Evolutionary conservation across 2,797 vertebrate genomes (phyloP).

Genomic region (Sebastes vulpes): DNA sequence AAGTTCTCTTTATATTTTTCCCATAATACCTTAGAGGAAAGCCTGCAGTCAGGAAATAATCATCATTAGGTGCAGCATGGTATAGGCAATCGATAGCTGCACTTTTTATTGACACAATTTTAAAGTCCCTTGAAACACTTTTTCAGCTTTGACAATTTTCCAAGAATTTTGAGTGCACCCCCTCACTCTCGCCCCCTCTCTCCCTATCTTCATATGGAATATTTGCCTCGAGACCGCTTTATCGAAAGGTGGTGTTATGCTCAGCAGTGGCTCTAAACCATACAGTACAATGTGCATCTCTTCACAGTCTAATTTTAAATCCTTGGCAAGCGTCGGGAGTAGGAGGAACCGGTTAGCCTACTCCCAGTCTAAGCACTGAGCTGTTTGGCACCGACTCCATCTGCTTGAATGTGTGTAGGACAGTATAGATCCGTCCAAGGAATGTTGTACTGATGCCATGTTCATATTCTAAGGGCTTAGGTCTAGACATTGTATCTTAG

Average conservation of each 20-base stretch:
- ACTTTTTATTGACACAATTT: slow-evolving; percentile 70
- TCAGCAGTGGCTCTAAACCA: slow-evolving; percentile 50
- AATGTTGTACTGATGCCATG: slow-evolving; percentile 61
- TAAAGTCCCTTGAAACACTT: slow-evolving; percentile 61
- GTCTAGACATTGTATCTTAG: slow-evolving; percentile 37
- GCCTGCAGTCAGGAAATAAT: slow-evolving; percentile 78
- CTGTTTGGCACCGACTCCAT: slow-evolving; percentile 64
- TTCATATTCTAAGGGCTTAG: slow-evolving; percentile 40
- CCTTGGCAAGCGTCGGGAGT: slow-evolving; percentile 59
- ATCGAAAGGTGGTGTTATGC: slow-evolving; percentile 51
- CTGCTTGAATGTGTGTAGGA: slow-evolving; percentile 63
- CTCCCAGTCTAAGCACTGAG: slow-evolving; percentile 62
- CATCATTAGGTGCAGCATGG: slow-evolving; percentile 61
- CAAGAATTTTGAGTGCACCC: slow-evolving; percentile 22
- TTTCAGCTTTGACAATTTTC: slow-evolving; percentile 45
- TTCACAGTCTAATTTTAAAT: slow-evolving; percentile 74
- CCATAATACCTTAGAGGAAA: slow-evolving; percentile 64
- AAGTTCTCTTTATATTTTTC: slow-evolving; percentile 55
- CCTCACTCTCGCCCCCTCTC: slow-evolving; percentile 13
- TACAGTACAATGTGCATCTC: slow-evolving; percentile 69
- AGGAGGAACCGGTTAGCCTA: slow-evolving; percentile 63
- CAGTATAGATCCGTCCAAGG: slow-evolving; percentile 63
- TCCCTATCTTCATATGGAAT: slow-evolving; percentile 47
- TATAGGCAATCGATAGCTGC: slow-evolving; percentile 66
- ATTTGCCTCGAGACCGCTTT: slow-evolving; percentile 43